These are phyloP conservation scores for Cerastoderma edule DNA, from an alignment of 2,888 invertebrate species.

Conservation along the genomic window DNA sequence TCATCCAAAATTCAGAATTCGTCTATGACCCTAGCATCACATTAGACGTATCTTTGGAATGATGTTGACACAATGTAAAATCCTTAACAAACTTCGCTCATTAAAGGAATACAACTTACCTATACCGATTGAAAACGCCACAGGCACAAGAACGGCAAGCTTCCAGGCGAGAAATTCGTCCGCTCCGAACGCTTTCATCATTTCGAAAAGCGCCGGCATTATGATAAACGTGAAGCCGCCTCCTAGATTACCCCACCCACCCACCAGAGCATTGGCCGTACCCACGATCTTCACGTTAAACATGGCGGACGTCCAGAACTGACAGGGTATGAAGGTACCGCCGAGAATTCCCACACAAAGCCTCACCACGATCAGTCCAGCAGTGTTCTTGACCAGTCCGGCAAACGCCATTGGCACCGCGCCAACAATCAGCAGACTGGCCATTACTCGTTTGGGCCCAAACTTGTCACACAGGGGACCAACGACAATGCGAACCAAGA, in stretches of 20 bases:
- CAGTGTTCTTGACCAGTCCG: constrained; percentile 31
- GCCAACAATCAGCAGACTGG: constrained; percentile 38
- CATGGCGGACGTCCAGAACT: constrained; percentile 51
- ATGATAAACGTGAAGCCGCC: constrained; percentile 23
- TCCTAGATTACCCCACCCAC: constrained; percentile 53
- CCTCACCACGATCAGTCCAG: constrained; percentile 38
- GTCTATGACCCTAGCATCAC: not conserved
- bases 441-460: constrained; percentile 44
- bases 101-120: constrained; percentile 21
- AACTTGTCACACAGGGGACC: constrained; percentile 53
- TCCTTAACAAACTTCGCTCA: too few relatives aligned
- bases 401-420: constrained; percentile 44
- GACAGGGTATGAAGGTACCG: constrained; percentile 46
- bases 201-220: constrained; percentile 34
- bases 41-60: too few relatives aligned
- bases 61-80: too few relatives aligned
- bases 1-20: not conserved
- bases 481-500: constrained; percentile 36
- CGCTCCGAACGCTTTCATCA: constrained; percentile 33
- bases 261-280: constrained; percentile 48
- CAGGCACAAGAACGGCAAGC: constrained; percentile 24
- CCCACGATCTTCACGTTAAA: constrained; percentile 49
- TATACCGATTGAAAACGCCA: not conserved
- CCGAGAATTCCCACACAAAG: constrained; percentile 47
- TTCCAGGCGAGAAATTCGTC: constrained; percentile 26